Percentiles rank a stretch among this genome's conserved stretches.
Evolutionary conservation across 2,797 vertebrate species (phyloP).

Genomic region (Basileuterus tristriatus): DNA sequence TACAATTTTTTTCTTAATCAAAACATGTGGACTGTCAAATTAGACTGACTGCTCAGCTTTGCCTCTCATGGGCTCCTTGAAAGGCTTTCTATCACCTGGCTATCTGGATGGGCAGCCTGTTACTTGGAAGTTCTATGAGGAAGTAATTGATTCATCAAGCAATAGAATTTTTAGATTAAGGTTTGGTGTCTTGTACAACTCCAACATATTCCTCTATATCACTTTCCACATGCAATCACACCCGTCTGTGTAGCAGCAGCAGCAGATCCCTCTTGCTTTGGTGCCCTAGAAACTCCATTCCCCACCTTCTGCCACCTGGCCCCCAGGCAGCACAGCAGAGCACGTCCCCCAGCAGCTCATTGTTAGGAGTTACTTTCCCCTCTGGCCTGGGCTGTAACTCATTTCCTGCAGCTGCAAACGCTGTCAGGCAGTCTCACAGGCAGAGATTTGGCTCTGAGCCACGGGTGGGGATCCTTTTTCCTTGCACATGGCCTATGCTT

Average conservation of each 20-base stretch:
- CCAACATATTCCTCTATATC: neutral
- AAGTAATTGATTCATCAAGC: neutral
- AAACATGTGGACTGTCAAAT: neutral
- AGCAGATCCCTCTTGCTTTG: neutral
- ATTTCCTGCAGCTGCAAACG: constrained; percentile 64
- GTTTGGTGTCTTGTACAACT: neutral
- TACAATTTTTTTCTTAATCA: neutral
- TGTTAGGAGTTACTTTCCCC: constrained; percentile 13
- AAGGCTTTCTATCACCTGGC: neutral
- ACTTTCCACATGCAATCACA: neutral
- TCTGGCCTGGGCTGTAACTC: constrained; percentile 33
- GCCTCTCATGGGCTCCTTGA: neutral
- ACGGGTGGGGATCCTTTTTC: constrained; percentile 21
- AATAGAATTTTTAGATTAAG: neutral
- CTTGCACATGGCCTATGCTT: neutral
- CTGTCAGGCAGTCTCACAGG: constrained; percentile 36
- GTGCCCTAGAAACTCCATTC: neutral
- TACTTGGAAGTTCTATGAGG: neutral
- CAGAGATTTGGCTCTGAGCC: neutral
- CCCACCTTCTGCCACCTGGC: neutral
- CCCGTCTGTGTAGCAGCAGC: neutral
- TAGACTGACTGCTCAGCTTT: neutral
- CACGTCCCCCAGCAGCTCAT: neutral
- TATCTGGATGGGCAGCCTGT: neutral
- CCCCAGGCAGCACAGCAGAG: neutral